These are phyloP conservation scores for Coendou prehensilis DNA, from an alignment of 2,797 vertebrate species.

Conservation along the genomic window DNA sequence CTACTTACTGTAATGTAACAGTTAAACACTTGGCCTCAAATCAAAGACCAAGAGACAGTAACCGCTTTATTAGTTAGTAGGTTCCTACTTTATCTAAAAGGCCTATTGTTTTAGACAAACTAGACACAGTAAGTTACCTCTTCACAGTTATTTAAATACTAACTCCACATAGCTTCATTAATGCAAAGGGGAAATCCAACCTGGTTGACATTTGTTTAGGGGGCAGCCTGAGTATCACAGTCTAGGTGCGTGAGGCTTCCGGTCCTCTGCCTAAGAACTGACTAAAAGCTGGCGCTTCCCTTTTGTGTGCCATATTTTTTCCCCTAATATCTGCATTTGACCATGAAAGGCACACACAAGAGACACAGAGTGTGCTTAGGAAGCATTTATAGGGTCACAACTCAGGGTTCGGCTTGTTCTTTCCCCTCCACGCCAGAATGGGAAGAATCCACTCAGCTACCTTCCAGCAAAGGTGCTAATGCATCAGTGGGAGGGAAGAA, in stretches of 20 bases:
- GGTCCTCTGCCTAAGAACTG: neutral
- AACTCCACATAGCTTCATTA: neutral
- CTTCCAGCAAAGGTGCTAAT: neutral
- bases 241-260: rapidly evolving
- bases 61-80: neutral
- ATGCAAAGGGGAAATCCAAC: neutral
- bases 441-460: neutral
- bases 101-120: slow-evolving; percentile 44
- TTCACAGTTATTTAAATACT: neutral
- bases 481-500: neutral
- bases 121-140: slow-evolving; percentile 60
- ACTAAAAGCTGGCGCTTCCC: neutral
- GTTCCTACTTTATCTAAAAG: neutral
- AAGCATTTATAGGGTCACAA: neutral
- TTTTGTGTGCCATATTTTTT: neutral
- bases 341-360: neutral
- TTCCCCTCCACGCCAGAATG: neutral
- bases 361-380: neutral
- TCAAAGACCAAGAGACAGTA: neutral
- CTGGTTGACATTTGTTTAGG: neutral
- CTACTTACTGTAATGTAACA: neutral
- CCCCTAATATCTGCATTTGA: neutral
- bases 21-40: neutral
- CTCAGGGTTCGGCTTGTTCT: neutral
- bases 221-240: neutral